Base-by-base conservation (phyloP, 2,888 invertebrate species). In the Agrochola circellaris region DNA sequence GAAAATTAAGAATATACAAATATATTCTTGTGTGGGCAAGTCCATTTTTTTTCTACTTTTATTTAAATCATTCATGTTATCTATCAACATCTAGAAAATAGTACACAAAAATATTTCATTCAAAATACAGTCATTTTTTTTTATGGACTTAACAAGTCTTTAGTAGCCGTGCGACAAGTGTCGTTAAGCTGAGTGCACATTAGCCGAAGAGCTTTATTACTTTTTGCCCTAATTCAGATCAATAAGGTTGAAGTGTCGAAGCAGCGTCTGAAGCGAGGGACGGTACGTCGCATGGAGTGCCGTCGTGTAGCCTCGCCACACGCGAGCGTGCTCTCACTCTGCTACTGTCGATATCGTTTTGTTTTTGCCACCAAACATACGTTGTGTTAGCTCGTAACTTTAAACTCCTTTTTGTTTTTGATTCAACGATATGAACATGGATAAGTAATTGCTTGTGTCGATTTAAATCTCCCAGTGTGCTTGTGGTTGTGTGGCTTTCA, bases 301-400 rank as follows among this genome's bases (percentile, higher is more conserved):
- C 65, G 88, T 83, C 83, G 85, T 87, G 89, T 78, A 81, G 58
- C 82, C 89, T 85, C 87, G 89, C 92, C 92, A 92, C 93, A 92
- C 91, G 89, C 90, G 89, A 90, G 85, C 89, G 83, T 89, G 88
- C 86, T 89, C 89, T 87, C 88, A 81, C 88, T 89, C 91, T 77
- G 94, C 94, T 94, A 93, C 93, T 89, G 93, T 91, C 91, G 86
- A 89, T 88, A 90, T 91, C 91, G 91, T 93, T 93, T 93, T 94
- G 91, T 92, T 94, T 91, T 92, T 92, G 88, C 89, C 84, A 90
- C 88, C 90, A 90, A 91, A 91, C 91, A 90, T 84, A 89, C 89
- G 84, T 90, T 87, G 89, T 89, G 90, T 91, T 91, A 91, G 91
- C 89, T 89, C 90, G 92, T 92, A 92, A 92, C 91, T 92, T 93